Evolutionary conservation across 2,888 invertebrate genomes (phyloP), one percentile per base, ranked within the genome.

Genomic region (Xestia c-nigrum): DNA sequence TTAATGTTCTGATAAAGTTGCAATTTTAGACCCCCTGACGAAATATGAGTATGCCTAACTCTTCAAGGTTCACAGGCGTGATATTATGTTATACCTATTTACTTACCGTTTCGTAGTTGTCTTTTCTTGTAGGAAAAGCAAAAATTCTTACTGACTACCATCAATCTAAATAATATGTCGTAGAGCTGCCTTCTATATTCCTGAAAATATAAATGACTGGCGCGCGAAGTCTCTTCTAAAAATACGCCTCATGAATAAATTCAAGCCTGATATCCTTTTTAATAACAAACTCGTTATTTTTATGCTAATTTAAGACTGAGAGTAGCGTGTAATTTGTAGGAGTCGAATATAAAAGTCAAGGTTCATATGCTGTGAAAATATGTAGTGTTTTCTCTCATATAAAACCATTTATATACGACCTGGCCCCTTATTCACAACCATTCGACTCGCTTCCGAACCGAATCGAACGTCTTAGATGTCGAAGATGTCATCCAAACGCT

Each of bases 221-320:
- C 61, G 50, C 69, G 16, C 50, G 59, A 70, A 75, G 67, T 75
- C 47, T 52, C 57, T 59, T 59, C 66, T 69, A 66, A 84, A 84
- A 83, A 80, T 57, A 59, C 59, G 40, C 0, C 38, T 84, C 82
- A 83, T 83, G 84, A 83, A 83, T 84, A 84, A 84, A 80, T 83
- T 84, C 82, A 59, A 65, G 72, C 64, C 71, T 65, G 71, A 81
- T 84, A 82, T 80, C 71, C 72, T 76, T 81, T 81, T 80, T 80
- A 83, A 68, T 80, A 83, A 84, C 71, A 80, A 83, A 83, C 82
- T 84, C 82, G 82, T 84, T 84, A 84, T 84, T 83, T 83, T 83
- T 83, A 83, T 83, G 82, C 72, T 84, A 84, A 83, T 83, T 80
- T 72, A 81, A 57, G 72, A 81, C 83, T 69, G 72, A 84, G 67